Percentiles rank a stretch among this genome's conserved stretches.
Conservation (phyloP, 2,888 invertebrate species). For the Archaeoteleia sp. region DNA sequence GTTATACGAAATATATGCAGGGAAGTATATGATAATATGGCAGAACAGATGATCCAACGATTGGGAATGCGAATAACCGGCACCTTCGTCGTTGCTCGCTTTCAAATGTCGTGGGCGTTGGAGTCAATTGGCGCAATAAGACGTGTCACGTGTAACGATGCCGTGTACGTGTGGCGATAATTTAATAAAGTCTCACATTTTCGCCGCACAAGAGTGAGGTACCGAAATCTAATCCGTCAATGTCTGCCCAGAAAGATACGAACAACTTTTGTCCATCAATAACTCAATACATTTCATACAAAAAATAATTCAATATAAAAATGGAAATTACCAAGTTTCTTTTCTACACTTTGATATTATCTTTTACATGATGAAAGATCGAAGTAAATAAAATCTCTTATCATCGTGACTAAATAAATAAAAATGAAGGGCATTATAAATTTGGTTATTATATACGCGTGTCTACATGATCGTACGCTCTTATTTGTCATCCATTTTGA, state of each 20-base stretch:
- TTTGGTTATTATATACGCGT: no score
- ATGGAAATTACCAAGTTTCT: no score
- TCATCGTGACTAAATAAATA: no score
- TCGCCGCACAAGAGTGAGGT: constrained; percentile 42
- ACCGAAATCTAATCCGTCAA: constrained; percentile 29
- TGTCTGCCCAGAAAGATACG: constrained; percentile 1
- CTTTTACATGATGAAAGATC: no score
- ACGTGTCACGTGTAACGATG: constrained; percentile 64
- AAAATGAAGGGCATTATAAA: no score
- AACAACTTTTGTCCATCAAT: no score
- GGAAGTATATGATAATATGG: background rate
- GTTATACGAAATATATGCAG: no score
- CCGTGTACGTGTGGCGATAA: constrained; percentile 56
- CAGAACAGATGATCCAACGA: constrained; percentile 38
- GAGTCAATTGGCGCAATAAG: constrained; percentile 67
- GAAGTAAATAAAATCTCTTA: no score
- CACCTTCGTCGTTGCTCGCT: constrained; percentile 41
- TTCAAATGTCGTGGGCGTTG: constrained; percentile 56
- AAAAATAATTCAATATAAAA: no score
- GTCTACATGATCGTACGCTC: no score
- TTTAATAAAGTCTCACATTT: constrained; percentile 60
- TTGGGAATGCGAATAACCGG: constrained; percentile 58
- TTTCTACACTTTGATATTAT: no score
- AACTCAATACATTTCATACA: no score
- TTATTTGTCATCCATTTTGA: constrained; percentile 18